Evolutionary conservation across 2,113 vertebrate species (phyloP), one percentile per base, ranked within the genome.

Genomic region (Nanorana parkeri): DNA sequence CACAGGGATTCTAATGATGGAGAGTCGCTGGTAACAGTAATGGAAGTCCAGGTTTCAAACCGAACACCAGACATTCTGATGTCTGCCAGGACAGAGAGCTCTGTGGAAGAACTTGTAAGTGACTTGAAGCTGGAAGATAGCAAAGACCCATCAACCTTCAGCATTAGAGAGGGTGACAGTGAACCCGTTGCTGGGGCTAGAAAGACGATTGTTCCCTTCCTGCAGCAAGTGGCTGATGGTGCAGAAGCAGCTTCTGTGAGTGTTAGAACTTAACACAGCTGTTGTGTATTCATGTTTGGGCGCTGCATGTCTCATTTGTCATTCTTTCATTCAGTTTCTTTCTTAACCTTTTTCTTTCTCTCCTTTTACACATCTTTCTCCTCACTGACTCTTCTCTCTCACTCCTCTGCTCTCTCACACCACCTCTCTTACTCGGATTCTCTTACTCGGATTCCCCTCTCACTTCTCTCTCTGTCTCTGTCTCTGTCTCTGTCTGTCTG

Each of bases 91-190:
- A 10, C 2, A n/a, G n/a, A 41, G n/a, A 36, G 11, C 24, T n/a
- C 77, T 13, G 28, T 68, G 55, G 65, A 79, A n/a, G 52, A 79
- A 17, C 74, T 77, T 26, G 1, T 81, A 5, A 41, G n/a, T 47
- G 71, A 56, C 60, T 56, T 81, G 69, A 61, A 56, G 6, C 17
- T 81, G 28, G 41, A 20, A 23, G 69, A 75, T 16, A 51, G 47
- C 21, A 51, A 19, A 64, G 47, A 17, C 15, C 29, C 23, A 17
- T 19, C 54, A 11, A 52, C 28, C 17, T 2, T 17, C 28, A 17
- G 20, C 3, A 3, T 29, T 23, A 21, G 16, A 1, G 66, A 23
- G 1, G 7, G 5, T 1, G 63, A 78, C 26, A 52, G 51, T 15
- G 19, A 29, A 4, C 51, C 65, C 3, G 26, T 10, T 15, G 77